Percentiles rank a stretch among this genome's conserved stretches.
phyloP scores from a whole-genome alignment of 2,888 invertebrate genomes.

The Parasteatoda lunata region DNA sequence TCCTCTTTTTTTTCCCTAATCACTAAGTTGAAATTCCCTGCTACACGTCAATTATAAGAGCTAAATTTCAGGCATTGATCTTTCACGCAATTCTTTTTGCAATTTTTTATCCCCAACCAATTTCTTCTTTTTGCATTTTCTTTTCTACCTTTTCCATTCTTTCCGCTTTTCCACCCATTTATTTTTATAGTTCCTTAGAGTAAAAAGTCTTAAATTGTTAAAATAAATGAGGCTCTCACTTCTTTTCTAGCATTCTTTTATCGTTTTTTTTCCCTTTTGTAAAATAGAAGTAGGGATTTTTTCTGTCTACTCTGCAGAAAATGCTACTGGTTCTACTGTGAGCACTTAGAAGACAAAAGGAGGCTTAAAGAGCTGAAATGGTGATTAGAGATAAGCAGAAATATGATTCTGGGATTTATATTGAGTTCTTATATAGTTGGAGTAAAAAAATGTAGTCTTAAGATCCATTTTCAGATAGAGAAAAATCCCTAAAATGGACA shows the following conservation, averaged over 20 bases:
- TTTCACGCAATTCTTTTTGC: conserved; percentile 24
- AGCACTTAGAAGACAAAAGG: conserved; percentile 2
- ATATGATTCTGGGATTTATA: conserved; percentile 2
- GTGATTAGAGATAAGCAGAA: conserved; percentile 3
- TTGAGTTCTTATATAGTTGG: neutral
- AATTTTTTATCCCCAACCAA: neutral
- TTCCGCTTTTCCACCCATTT: conserved; percentile 30
- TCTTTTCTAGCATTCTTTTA: neutral
- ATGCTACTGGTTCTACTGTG: neutral
- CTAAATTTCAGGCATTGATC: conserved; percentile 59
- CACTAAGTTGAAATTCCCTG: conserved; percentile 31
- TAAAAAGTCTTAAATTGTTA: conserved; percentile 62
- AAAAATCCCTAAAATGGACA: neutral
- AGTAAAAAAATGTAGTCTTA: neutral
- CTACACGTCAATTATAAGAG: conserved; percentile 55
- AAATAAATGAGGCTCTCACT: conserved; percentile 55
- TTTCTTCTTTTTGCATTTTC: neutral
- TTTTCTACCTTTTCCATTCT: conserved; percentile 1
- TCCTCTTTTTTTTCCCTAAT: neutral
- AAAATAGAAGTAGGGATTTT: neutral
- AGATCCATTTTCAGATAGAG: neutral
- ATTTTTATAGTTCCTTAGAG: conserved; percentile 55
- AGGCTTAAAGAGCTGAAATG: conserved; percentile 1
- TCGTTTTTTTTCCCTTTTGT: conserved; percentile 14
- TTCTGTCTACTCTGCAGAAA: conserved; percentile 5